A percentile compares a stretch with the other conserved stretches of the same genome.
phyloP scores from a whole-genome alignment of 2,888 invertebrate species.

The Hesperia comma region DNA sequence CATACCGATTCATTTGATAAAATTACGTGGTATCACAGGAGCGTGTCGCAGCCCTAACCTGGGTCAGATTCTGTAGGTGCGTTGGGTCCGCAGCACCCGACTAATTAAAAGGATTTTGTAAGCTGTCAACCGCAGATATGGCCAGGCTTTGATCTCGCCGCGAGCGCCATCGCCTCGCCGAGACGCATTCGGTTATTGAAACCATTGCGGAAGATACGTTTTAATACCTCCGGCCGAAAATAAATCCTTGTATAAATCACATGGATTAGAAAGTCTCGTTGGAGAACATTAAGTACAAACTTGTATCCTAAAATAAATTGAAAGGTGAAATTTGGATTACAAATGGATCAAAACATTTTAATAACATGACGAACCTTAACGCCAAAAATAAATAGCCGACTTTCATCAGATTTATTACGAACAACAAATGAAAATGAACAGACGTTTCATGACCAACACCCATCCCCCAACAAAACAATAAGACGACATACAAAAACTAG shows the following conservation, averaged over 20 bases:
- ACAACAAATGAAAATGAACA: background rate
- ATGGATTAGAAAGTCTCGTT: constrained; percentile 18
- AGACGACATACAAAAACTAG: constrained; percentile 39
- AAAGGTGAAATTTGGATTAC: too few relatives aligned
- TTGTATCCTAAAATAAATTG: too few relatives aligned
- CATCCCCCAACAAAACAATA: constrained; percentile 1
- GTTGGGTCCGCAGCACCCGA: constrained; percentile 49
- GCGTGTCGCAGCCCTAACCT: constrained; percentile 13
- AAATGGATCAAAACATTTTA: too few relatives aligned
- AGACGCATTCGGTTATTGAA: constrained; percentile 15
- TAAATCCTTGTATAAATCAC: constrained; percentile 8
- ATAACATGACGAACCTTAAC: background rate
- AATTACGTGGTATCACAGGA: too few relatives aligned
- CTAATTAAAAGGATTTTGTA: constrained; percentile 84
- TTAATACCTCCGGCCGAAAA: constrained; percentile 6
- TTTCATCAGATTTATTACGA: background rate
- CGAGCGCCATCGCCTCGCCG: constrained; percentile 1
- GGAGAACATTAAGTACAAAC: too few relatives aligned
- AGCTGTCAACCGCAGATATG: constrained; percentile 80
- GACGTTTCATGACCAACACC: background rate
- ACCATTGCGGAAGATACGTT: constrained; percentile 29
- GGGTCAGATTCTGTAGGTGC: constrained; percentile 29
- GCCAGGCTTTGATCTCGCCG: constrained; percentile 58
- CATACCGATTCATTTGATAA: too few relatives aligned
- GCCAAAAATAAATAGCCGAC: background rate